Evolutionary conservation across 2,113 vertebrate species (phyloP).

Genomic region (Anarrhichthys ocellatus): DNA sequence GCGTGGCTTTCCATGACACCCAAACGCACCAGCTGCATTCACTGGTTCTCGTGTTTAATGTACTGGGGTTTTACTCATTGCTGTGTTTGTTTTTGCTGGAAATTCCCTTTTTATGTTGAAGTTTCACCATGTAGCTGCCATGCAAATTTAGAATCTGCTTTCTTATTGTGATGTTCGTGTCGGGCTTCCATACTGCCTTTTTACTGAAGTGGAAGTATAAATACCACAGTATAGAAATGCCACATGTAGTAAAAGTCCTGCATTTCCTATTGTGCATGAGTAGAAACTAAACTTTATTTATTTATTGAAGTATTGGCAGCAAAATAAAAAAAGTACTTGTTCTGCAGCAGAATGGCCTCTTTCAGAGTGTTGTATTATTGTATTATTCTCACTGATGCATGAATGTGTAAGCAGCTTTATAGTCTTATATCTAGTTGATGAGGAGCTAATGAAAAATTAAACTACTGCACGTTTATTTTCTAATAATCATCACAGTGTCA

Average conservation of each 20-base stretch:
- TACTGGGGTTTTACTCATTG: too few relatives aligned
- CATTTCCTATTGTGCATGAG: neutral
- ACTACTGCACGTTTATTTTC: too few relatives aligned
- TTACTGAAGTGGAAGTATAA: neutral
- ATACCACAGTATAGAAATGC: neutral
- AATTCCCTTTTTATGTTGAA: neutral
- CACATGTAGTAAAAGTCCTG: neutral
- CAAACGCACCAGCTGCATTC: constrained; percentile 30
- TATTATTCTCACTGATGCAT: neutral
- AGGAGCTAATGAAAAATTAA: too few relatives aligned
- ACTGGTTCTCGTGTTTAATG: neutral
- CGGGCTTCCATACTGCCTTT: too few relatives aligned
- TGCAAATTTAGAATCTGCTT: neutral
- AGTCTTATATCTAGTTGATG: too few relatives aligned
- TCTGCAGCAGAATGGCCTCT: too few relatives aligned
- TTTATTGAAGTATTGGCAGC: too few relatives aligned
- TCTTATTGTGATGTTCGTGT: neutral
- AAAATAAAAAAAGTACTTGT: too few relatives aligned
- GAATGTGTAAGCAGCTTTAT: neutral
- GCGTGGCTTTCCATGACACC: constrained; percentile 15
- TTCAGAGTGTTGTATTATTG: too few relatives aligned
- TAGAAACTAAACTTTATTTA: neutral
- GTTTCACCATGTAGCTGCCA: neutral
- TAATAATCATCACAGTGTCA: too few relatives aligned
- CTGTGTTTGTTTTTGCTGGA: neutral